phyloP scores from a whole-genome alignment of 2,113 vertebrate species.

The human (Homo sapiens) region GRCh38 chr18:59049501-59050000 shows the following conservation, averaged over 20 bases:
- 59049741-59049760: background rate
- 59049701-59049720: background rate
- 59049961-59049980: background rate
- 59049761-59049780: background rate
- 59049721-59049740: background rate
- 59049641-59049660: background rate
- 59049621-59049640: background rate
- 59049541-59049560: background rate
- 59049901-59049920: background rate
- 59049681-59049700: background rate
- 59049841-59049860: background rate
- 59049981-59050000: background rate
- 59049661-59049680: background rate
- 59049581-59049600: background rate
- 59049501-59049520: background rate
- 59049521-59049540: background rate
- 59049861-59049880: background rate
- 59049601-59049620: background rate
- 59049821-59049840: accelerated
- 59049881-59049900: background rate
- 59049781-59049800: background rate
- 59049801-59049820: accelerated
- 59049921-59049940: background rate
- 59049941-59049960: background rate
- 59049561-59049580: background rate